phyloP scores from a whole-genome alignment of 2,113 vertebrate species.

The Galemys pyrenaicus region DNA sequence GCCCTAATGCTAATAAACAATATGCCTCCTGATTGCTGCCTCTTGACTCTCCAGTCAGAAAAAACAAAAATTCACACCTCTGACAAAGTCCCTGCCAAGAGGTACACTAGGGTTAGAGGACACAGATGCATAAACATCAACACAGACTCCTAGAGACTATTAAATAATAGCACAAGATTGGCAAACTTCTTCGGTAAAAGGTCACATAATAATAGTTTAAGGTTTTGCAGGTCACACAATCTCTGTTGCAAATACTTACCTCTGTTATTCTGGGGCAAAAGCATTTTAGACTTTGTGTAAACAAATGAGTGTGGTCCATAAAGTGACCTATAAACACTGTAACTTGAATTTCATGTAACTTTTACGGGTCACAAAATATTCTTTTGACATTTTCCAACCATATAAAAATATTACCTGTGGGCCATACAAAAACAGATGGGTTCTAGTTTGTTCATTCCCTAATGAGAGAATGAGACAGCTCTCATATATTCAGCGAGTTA shows the following conservation, averaged over 20 bases:
- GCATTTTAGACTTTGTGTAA: not conserved
- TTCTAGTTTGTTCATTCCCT: not conserved
- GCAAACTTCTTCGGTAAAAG: not conserved
- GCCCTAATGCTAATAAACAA: not conserved
- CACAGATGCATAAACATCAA: not conserved
- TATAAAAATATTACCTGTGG: not conserved
- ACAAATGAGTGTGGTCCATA: not conserved
- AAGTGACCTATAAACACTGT: not conserved
- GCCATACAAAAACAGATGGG: not conserved
- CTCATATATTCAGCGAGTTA: not conserved
- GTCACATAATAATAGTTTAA: not conserved
- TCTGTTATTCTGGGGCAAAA: not conserved
- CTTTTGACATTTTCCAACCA: not conserved
- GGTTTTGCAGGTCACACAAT: not conserved
- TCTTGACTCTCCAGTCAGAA: not conserved
- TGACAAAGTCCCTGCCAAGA: not conserved
- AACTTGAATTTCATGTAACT: conserved; percentile 45
- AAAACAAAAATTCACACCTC: not conserved
- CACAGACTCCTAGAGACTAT: not conserved
- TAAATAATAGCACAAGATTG: not conserved
- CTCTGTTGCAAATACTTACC: not conserved
- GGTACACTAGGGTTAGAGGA: not conserved
- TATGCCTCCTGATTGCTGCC: not conserved
- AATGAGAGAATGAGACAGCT: not conserved
- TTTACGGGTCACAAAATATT: conserved; percentile 4